Evolutionary conservation across 2,113 vertebrate species (phyloP), one percentile per base, ranked within the genome.

Genomic region (Thunnus thynnus): DNA sequence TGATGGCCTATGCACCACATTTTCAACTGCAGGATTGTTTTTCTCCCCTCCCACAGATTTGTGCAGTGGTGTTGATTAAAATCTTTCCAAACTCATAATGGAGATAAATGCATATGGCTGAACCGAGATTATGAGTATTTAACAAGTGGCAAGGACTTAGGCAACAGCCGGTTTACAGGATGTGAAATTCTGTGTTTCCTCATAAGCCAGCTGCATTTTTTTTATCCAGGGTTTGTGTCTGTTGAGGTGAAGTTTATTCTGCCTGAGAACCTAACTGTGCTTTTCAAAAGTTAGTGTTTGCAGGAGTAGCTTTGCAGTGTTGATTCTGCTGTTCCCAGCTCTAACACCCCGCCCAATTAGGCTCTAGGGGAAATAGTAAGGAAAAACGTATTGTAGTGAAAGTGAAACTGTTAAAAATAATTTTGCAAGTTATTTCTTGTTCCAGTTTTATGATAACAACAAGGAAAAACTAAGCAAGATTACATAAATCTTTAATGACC

Each of bases 71-170:
- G 36, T 13, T 55, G 77, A 74, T 77, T 80, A 17, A 65, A 76
- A 63, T 76, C 60, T 63, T 11, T 51, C 25, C 17, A 55, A 27
- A 80, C 25, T 54, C 62, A 72, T 64, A 82, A 73, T 32, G 3
- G 25, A 79, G 58, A 61, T 68, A 50, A 72, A 82, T 75, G 46
- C 52, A 60, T 22, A 22, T 47, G 47, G 11, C 32, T 55, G 32
- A 68, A 32, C 66, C 41, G 27, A 65, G 63, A 83, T 81, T 41
- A 76, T 57, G 16, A 78, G 20, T 25, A 75, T 64, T 78, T 52
- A 71, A 80, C 41, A 54, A 66, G 55, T 32, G 13, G n/a, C 17
- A 11, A 55, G 22, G 75, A 78, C 3, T 52, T 51, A 25, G 55
- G 52, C 36, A 54, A 32, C 73, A 70, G 50, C 55, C 6, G 17